Evolutionary conservation across 1,140 invertebrate species (phyloP).

Genomic region (Telenomus remus): DNA sequence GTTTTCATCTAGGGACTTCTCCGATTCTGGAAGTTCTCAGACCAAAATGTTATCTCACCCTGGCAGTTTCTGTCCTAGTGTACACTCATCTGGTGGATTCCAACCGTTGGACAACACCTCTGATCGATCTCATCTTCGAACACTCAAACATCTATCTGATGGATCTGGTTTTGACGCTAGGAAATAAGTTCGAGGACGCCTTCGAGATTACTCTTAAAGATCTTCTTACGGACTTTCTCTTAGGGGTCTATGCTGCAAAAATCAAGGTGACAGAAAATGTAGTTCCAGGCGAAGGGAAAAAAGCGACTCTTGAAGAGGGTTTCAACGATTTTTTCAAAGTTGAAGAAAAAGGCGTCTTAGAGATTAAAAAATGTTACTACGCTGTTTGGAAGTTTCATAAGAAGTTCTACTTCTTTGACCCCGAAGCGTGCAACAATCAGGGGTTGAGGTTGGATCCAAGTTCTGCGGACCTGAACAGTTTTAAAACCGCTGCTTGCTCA

Average conservation of each 20-base stretch:
- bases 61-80: conserved; percentile 65
- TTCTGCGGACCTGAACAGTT: conserved; percentile 29
- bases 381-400: conserved; percentile 68
- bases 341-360: conserved; percentile 60
- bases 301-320: conserved; percentile 53
- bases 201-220: conserved; percentile 65
- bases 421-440: conserved; percentile 66
- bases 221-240: conserved; percentile 66
- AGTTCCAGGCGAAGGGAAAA: conserved; percentile 60
- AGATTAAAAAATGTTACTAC: conserved; percentile 66
- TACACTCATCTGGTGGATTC: conserved; percentile 65
- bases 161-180: conserved; percentile 63
- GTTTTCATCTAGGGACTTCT: conserved; percentile 65
- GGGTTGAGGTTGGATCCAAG: conserved; percentile 62
- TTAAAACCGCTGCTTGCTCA: conserved; percentile 44
- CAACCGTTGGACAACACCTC: conserved; percentile 65
- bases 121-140: conserved; percentile 72
- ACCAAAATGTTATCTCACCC: conserved; percentile 60
- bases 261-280: conserved; percentile 65
- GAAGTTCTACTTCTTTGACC: conserved; percentile 69
- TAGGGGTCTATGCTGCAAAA: conserved; percentile 69
- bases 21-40: conserved; percentile 45
- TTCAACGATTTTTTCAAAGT: conserved; percentile 63
- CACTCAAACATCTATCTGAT: conserved; percentile 69
- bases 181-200: conserved; percentile 59